Evolutionary conservation across 2,888 invertebrate genomes (phyloP), one percentile per base, ranked within the genome.

Genomic region (Brassicogethes aeneus): DNA sequence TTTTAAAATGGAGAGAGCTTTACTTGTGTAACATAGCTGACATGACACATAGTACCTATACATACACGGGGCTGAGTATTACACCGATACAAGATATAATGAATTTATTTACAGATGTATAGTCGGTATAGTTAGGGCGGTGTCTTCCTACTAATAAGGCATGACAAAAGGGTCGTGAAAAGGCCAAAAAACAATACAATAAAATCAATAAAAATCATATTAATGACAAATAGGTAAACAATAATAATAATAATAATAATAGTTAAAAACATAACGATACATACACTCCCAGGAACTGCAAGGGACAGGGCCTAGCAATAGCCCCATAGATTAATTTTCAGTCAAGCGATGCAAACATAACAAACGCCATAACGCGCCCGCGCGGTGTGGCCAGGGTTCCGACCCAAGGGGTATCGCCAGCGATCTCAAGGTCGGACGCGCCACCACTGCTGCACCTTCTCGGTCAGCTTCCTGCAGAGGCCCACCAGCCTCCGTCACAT

Each of bases 401-500:
- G 33, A 31, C 16, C 17, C 17, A 37, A 44, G 46, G 50, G 45
- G 52, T 12, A 23, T 47, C 53, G 52, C 59, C 61, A 52, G 59
- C 60, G 56, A 68, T 7, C n/a, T 64, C 49, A 73, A 65, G 85
- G 83, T 77, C 85, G 83, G 72, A 85, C 79, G 71, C 83, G 82
- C 85, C 87, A 86, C 85, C 86, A 86, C 72, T 82, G 84, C 75
- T 86, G 86, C 58, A 59, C 58, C 57, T 85, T 87, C 74, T 87
- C 87, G 73, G 85, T 80, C 74, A 89, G 79, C 80, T 87, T 88
- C 76, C 83, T 85, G 75, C 84, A 89, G 73, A 88, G 82, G 76
- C 86, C 85, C 71, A 85, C 77, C 75, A 88, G 81, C 83, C 86
- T 87, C 86, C 87, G 88, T 89, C 88, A 89, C 85, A 89, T 89